phyloP scores from a whole-genome alignment of 2,888 invertebrate species.

The Spodoptera littoralis region DNA sequence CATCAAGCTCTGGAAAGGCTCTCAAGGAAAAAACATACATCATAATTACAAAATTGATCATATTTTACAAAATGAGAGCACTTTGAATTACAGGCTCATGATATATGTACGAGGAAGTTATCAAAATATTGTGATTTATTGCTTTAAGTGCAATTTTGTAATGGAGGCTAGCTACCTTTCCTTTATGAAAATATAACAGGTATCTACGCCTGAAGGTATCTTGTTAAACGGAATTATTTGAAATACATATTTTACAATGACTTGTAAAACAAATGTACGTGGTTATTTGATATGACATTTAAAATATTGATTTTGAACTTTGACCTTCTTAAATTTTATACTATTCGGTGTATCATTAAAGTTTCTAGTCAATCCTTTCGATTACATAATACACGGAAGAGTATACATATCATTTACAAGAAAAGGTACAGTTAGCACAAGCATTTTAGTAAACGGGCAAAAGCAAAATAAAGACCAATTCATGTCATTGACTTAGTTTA shows the following conservation, averaged over 20 bases:
- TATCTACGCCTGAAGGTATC: conserved; percentile 10
- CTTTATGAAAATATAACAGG: conserved; percentile 15
- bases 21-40: too few species aligned
- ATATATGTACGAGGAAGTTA: conserved; percentile 2
- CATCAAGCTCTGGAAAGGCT: too few species aligned
- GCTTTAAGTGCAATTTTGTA: conserved; percentile 12
- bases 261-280: conserved; percentile 6
- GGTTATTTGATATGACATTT: background rate
- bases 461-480: too few species aligned
- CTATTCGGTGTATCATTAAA: background rate
- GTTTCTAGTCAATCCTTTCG: too few species aligned
- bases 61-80: background rate
- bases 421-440: too few species aligned
- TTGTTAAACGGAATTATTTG: conserved; percentile 21
- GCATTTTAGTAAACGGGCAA: too few species aligned
- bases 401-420: too few species aligned
- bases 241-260: conserved; percentile 1
- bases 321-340: background rate
- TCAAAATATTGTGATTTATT: conserved; percentile 23
- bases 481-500: too few species aligned
- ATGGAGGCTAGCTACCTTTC: conserved; percentile 12
- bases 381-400: too few species aligned
- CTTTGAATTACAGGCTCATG: conserved; percentile 13
- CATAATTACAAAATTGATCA: background rate
- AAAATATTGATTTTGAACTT: background rate